A percentile compares a stretch with the other conserved stretches of the same genome.
phyloP scores from a whole-genome alignment of 1,140 invertebrate genomes.

The Bradynema listronoti region DNA sequence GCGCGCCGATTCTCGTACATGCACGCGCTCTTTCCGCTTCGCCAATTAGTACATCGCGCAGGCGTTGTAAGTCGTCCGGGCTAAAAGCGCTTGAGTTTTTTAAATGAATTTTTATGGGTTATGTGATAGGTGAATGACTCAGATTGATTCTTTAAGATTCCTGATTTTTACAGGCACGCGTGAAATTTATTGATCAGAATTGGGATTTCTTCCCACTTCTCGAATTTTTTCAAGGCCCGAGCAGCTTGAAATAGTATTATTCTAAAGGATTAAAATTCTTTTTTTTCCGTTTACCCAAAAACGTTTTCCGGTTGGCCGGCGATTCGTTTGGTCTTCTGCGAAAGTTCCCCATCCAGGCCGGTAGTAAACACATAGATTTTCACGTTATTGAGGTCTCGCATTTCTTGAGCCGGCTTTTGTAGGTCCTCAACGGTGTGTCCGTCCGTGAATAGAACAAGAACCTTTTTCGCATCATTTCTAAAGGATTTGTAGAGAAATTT shows the following conservation, averaged over 20 bases:
- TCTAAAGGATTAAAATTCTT: neutral
- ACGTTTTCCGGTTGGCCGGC: slow-evolving; percentile 47
- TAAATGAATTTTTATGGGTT: neutral
- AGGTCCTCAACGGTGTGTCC: slow-evolving; percentile 50
- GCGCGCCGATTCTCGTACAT: slow-evolving; percentile 43
- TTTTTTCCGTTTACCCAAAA: slow-evolving; percentile 32
- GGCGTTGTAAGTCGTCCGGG: slow-evolving; percentile 34
- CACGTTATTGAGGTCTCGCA: slow-evolving; percentile 42
- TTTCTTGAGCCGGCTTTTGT: slow-evolving; percentile 44
- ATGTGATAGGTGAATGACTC: neutral
- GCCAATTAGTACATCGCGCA: slow-evolving; percentile 32
- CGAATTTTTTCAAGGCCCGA: neutral
- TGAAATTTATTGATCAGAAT: neutral
- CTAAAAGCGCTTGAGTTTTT: slow-evolving; percentile 15
- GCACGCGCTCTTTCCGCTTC: slow-evolving; percentile 42
- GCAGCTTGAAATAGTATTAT: neutral
- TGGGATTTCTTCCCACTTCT: neutral
- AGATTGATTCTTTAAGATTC: slow-evolving; percentile 12
- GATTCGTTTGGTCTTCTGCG: slow-evolving; percentile 44
- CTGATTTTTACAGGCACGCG: neutral
- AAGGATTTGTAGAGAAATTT: slow-evolving; percentile 24
- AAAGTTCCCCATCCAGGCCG: slow-evolving; percentile 30
- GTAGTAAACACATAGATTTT: slow-evolving; percentile 50
- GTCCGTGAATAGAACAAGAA: slow-evolving; percentile 51
- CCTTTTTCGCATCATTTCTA: slow-evolving; percentile 42